phyloP scores from a whole-genome alignment of 1,140 invertebrate genomes.

The Euschistus heros region DNA sequence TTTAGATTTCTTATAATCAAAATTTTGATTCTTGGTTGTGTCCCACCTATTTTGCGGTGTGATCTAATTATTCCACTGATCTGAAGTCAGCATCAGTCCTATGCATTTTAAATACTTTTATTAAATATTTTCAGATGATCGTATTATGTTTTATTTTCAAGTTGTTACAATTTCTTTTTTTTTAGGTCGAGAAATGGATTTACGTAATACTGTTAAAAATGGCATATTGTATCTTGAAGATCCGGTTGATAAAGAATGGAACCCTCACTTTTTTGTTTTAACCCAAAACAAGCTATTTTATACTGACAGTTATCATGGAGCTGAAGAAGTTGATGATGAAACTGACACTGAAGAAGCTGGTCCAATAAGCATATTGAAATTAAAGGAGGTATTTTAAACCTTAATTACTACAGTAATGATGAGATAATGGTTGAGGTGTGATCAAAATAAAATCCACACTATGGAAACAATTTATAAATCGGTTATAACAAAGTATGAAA shows the following conservation, averaged over 20 bases:
- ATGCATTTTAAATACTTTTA: too few species aligned
- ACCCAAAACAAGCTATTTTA: conserved; percentile 82
- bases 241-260: conserved; percentile 79
- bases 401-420: background rate
- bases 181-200: conserved; percentile 59
- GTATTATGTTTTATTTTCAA: too few species aligned
- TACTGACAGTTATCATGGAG: conserved; percentile 51
- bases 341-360: conserved; percentile 42
- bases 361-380: conserved; percentile 32
- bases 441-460: too few species aligned
- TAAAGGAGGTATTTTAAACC: conserved; percentile 32
- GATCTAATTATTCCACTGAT: background rate
- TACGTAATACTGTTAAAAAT: conserved; percentile 83
- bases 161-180: background rate
- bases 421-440: too few species aligned
- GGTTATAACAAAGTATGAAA: background rate
- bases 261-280: conserved; percentile 90
- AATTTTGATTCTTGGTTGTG: too few species aligned
- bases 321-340: conserved; percentile 46
- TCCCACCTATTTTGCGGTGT: too few species aligned
- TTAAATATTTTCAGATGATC: too few species aligned
- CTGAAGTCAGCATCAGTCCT: too few species aligned
- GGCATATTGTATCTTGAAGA: conserved; percentile 86
- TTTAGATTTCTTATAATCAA: too few species aligned
- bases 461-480: background rate